These are phyloP conservation scores for Harpagoxenus sublaevis DNA, from an alignment of 2,888 invertebrate species.

Conservation along the genomic window DNA sequence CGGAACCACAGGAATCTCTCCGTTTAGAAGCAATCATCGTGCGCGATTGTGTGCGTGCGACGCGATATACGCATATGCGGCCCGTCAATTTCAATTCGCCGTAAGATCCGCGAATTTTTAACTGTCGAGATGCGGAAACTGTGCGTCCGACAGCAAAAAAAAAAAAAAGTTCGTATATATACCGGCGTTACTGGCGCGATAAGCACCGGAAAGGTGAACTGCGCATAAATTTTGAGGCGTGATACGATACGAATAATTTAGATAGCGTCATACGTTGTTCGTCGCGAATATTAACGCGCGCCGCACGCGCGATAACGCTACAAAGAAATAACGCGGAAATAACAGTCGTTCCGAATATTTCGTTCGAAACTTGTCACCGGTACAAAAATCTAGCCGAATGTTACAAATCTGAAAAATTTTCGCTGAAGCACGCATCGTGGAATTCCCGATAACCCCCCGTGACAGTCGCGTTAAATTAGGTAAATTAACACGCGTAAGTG, in stretches of 20 bases:
- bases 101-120: conserved; percentile 21
- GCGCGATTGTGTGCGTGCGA: neutral
- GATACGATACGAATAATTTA: conserved; percentile 24
- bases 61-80: neutral
- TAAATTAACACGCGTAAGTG: neutral
- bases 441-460: neutral
- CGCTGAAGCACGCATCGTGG: neutral
- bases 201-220: conserved; percentile 13
- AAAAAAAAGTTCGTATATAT: neutral
- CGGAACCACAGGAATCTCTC: conserved; percentile 31
- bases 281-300: conserved; percentile 26
- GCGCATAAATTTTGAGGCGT: conserved; percentile 23
- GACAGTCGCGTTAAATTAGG: neutral
- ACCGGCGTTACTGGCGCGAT: neutral
- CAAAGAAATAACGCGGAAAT: neutral
- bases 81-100: neutral
- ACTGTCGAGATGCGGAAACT: neutral
- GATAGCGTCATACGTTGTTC: conserved; percentile 22
- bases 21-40: conserved; percentile 37
- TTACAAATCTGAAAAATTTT: neutral
- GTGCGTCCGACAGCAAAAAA: neutral
- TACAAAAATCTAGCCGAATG: neutral
- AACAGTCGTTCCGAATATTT: neutral
- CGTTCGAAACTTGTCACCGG: neutral
- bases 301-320: conserved; percentile 1